These are phyloP conservation scores for Drosophila nikananu DNA, from an alignment of 1,140 invertebrate genomes.

Conservation along the genomic window DNA sequence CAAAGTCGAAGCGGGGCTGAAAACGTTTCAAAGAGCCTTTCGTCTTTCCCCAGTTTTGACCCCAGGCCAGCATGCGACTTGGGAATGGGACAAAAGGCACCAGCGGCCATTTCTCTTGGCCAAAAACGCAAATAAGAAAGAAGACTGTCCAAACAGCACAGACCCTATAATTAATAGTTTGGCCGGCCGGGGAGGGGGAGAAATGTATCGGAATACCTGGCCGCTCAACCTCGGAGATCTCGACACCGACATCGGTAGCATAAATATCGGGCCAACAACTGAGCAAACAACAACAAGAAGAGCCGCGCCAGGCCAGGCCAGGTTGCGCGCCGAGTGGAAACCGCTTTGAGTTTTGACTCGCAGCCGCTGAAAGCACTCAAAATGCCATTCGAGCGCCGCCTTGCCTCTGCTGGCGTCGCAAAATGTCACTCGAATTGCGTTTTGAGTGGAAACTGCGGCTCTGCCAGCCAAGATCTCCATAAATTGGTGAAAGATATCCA, in stretches of 20 bases:
- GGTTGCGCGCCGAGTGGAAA: constrained; percentile 8
- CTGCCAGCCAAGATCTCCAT: constrained; percentile 74
- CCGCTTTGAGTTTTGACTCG: constrained; percentile 29
- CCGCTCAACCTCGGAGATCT: constrained; percentile 38
- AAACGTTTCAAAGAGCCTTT: constrained; percentile 32
- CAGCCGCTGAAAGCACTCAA: constrained; percentile 53
- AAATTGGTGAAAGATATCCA: constrained; percentile 83
- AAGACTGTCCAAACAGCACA: constrained; percentile 34
- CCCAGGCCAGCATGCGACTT: constrained; percentile 30
- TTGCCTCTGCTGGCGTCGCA: constrained; percentile 26
- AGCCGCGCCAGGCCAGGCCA: constrained; percentile 4
- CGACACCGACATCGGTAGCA: constrained; percentile 45
- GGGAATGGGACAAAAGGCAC: constrained; percentile 28
- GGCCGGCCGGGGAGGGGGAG: constrained; percentile 28
- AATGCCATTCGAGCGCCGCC: constrained; percentile 69
- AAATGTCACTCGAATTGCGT: constrained; percentile 72
- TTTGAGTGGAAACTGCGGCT: constrained; percentile 70
- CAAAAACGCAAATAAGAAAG: constrained; percentile 56
- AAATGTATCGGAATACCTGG: constrained; percentile 50
- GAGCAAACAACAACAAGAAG: constrained; percentile 54
- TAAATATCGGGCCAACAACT: constrained; percentile 62
- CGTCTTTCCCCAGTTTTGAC: constrained; percentile 59
- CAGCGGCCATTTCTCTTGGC: constrained; percentile 51
- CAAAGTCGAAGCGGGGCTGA: constrained; percentile 9
- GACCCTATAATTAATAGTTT: constrained; percentile 66